Percentiles rank a stretch among this genome's conserved stretches.
Conservation (phyloP, 2,888 invertebrate genomes). For the Buathra laborator region DNA sequence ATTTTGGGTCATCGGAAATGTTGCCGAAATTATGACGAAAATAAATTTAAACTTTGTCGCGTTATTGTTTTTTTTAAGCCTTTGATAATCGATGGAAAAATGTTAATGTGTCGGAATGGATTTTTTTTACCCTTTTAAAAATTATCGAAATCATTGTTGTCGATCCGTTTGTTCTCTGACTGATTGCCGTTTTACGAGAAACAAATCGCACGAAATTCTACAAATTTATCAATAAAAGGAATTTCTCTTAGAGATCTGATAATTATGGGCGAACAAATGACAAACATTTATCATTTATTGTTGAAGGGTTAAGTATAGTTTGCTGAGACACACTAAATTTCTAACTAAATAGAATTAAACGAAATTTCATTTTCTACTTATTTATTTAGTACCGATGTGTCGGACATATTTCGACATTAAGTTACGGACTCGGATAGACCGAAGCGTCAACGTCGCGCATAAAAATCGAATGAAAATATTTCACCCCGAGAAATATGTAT, state of each 20-base stretch:
- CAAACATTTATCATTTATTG: not conserved
- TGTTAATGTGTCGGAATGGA: not conserved
- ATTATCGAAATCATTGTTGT: no score
- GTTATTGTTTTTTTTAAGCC: not conserved
- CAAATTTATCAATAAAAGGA: no score
- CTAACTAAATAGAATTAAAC: not conserved
- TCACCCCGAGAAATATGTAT: conserved; percentile 1
- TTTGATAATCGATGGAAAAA: not conserved
- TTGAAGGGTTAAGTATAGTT: not conserved
- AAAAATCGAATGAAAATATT: conserved; percentile 29
- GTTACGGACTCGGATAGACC: conserved; percentile 4
- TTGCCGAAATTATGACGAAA: not conserved
- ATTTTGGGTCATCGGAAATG: not conserved
- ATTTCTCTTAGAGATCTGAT: no score
- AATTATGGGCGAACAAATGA: no score
- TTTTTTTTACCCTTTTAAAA: no score
- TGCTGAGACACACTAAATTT: not conserved
- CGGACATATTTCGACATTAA: conserved; percentile 6
- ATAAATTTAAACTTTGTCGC: not conserved
- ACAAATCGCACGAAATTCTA: no score
- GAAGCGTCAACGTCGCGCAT: conserved; percentile 19
- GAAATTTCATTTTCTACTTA: not conserved
- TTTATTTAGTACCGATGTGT: conserved; percentile 21
- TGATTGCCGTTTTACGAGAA: no score
- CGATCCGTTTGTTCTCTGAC: no score